phyloP scores from a whole-genome alignment of 2,888 invertebrate species.

The Acheta domesticus region DNA sequence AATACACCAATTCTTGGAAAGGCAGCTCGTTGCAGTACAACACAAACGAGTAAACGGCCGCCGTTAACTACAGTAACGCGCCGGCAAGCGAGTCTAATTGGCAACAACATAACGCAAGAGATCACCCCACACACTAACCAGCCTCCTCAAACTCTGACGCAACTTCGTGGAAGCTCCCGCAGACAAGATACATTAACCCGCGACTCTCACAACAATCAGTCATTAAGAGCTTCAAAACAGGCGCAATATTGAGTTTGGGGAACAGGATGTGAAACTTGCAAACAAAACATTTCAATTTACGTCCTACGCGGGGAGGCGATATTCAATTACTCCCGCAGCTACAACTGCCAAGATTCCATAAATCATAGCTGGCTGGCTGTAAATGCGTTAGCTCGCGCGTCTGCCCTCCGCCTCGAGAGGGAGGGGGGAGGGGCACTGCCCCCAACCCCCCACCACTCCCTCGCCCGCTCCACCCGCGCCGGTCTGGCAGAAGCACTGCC shows the following conservation, averaged over 20 bases:
- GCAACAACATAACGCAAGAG: background rate
- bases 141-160: background rate
- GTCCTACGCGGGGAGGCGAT: background rate
- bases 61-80: too few species aligned
- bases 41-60: too few species aligned
- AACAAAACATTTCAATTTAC: constrained; percentile 18
- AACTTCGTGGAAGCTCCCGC: background rate
- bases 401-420: too few species aligned
- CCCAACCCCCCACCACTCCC: background rate
- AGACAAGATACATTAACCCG: background rate
- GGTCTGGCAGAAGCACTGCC: background rate
- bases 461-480: background rate
- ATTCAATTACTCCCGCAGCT: background rate
- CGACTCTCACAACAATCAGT: background rate
- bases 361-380: background rate
- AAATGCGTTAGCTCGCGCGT: background rate
- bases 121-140: background rate
- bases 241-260: constrained; percentile 4
- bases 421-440: background rate
- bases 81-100: background rate
- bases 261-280: constrained; percentile 7
- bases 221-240: constrained; percentile 7
- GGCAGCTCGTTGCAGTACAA: too few species aligned
- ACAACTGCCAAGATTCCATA: constrained; percentile 11
- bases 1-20: too few species aligned